These are phyloP conservation scores for Xenopus borealis DNA, from an alignment of 2,113 vertebrate genomes.

Conservation along the genomic window DNA sequence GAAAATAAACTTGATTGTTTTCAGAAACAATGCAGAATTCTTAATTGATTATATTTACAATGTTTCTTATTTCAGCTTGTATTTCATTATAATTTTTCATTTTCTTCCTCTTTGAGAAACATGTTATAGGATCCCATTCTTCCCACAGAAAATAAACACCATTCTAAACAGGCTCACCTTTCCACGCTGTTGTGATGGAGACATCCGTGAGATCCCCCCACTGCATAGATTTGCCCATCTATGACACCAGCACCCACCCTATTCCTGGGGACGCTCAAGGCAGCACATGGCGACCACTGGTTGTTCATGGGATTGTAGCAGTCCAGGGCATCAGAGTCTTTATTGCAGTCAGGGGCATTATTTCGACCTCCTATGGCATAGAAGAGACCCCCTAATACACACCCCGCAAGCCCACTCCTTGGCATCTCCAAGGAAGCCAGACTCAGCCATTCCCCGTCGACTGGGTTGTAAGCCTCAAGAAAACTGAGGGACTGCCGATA, in stretches of 20 bases:
- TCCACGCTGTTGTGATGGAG: slow-evolving; percentile 88
- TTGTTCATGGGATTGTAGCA: slow-evolving; percentile 95
- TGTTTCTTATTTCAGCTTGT: no score
- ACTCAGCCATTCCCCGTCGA: slow-evolving; percentile 71
- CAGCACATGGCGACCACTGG: slow-evolving; percentile 83
- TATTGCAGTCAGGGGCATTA: slow-evolving; percentile 87
- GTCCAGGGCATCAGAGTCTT: slow-evolving; percentile 83
- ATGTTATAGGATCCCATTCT: no score
- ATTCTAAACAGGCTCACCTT: slow-evolving; percentile 58
- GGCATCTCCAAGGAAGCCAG: slow-evolving; percentile 82
- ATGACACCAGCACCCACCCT: slow-evolving; percentile 89
- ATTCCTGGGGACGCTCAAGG: slow-evolving; percentile 89
- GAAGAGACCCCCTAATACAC: slow-evolving; percentile 85
- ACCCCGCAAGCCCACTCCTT: slow-evolving; percentile 84
- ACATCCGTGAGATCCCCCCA: slow-evolving; percentile 88
- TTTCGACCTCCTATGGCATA: slow-evolving; percentile 89
- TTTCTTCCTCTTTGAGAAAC: no score
- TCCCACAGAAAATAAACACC: no score
- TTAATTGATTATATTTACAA: no score
- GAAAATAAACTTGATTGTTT: no score
- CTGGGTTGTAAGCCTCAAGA: slow-evolving; percentile 84
- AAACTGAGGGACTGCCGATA: slow-evolving; percentile 82
- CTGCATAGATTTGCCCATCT: slow-evolving; percentile 87
- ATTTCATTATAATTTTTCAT: no score
- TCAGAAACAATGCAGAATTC: no score